Evolutionary conservation across 1,140 invertebrate species (phyloP).

Genomic region (Eufriesea mexicana): DNA sequence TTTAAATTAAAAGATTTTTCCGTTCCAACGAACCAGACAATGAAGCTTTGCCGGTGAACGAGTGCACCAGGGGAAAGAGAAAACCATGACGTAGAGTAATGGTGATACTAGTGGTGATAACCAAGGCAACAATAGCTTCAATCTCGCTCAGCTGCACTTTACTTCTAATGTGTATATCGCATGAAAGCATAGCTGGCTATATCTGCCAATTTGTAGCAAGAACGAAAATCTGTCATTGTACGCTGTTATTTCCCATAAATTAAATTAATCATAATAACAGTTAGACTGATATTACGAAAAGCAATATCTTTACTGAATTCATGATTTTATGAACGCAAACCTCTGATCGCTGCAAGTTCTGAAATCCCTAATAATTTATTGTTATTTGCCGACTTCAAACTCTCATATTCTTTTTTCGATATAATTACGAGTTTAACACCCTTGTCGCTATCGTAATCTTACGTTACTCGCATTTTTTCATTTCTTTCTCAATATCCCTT

Average conservation of each 20-base stretch:
- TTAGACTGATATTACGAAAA: neutral
- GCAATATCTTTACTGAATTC: neutral
- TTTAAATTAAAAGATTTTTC: no score
- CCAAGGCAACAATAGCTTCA: neutral
- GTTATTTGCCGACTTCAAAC: no score
- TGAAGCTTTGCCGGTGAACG: constrained; percentile 33
- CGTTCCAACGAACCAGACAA: constrained; percentile 50
- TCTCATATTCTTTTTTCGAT: neutral
- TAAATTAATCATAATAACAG: neutral
- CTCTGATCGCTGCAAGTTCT: no score
- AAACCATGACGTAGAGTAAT: constrained; percentile 52
- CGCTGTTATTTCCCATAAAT: neutral
- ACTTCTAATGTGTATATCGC: constrained; percentile 2
- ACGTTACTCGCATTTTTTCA: no score
- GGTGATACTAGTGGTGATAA: constrained; percentile 69
- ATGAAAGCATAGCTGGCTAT: constrained; percentile 40
- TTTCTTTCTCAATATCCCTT: no score
- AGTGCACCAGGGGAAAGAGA: constrained; percentile 48
- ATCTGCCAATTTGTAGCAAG: constrained; percentile 26
- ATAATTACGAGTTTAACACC: neutral
- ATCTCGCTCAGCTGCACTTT: neutral
- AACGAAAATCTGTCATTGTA: neutral
- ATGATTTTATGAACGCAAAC: neutral
- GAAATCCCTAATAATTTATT: neutral
- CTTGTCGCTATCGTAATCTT: neutral